Evolutionary conservation across 1,140 invertebrate species (phyloP).

Genomic region (Matsumurasca onukii): DNA sequence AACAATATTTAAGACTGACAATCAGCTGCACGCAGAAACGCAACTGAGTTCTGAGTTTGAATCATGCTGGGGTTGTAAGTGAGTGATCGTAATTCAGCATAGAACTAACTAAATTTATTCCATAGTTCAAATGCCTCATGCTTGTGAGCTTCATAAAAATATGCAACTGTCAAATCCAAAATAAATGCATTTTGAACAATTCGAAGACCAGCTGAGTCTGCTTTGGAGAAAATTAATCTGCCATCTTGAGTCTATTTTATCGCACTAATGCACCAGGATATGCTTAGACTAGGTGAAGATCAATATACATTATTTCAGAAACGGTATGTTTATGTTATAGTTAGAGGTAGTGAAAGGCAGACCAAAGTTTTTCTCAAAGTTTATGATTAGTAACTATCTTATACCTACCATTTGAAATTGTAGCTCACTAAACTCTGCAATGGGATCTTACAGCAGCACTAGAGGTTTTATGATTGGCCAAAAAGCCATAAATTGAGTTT

Average conservation of each 20-base stretch:
- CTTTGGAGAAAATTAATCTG: not conserved
- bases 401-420: not conserved
- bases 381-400: not conserved
- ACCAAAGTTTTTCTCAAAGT: too few species aligned
- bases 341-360: not conserved
- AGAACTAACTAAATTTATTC: too few species aligned
- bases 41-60: too few species aligned
- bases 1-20: too few species aligned
- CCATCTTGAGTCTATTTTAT: not conserved
- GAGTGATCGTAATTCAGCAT: too few species aligned
- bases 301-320: not conserved
- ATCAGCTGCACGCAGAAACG: too few species aligned
- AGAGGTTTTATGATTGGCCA: not conserved
- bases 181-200: too few species aligned
- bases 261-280: not conserved
- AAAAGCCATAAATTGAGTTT: not conserved
- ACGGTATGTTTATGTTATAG: not conserved
- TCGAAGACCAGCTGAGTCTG: too few species aligned
- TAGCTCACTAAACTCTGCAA: not conserved
- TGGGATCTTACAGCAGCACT: not conserved
- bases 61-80: too few species aligned
- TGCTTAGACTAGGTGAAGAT: not conserved
- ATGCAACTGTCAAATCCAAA: too few species aligned
- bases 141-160: too few species aligned
- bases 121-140: too few species aligned